Percentiles rank a stretch among this genome's conserved stretches.
phyloP scores from a whole-genome alignment of 2,888 invertebrate species.

The Hyalella azteca region DNA sequence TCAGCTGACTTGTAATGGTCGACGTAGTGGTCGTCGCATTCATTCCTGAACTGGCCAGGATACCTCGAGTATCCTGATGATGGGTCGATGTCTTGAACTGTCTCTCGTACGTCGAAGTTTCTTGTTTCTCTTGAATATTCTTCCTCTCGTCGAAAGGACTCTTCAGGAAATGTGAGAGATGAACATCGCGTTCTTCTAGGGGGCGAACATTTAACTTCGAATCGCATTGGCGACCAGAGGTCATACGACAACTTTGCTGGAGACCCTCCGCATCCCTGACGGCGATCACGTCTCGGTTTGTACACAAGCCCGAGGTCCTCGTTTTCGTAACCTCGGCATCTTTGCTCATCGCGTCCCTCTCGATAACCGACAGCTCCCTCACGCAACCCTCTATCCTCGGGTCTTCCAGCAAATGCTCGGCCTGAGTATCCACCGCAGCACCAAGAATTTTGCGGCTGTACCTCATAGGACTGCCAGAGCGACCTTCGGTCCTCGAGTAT shows the following conservation, averaged over 20 bases:
- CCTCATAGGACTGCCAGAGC: conserved; percentile 17
- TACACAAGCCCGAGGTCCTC: conserved; percentile 4
- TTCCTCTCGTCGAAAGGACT: conserved; percentile 1
- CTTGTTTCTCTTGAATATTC: conserved; percentile 1
- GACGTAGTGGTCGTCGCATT: not conserved
- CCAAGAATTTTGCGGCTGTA: conserved; percentile 30
- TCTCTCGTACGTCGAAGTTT: not conserved
- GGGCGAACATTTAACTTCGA: conserved; percentile 34
- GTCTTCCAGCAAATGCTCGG: not conserved
- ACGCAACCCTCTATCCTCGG: not conserved
- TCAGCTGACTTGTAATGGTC: conserved; percentile 1
- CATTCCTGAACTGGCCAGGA: conserved; percentile 14
- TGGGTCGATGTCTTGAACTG: not conserved
- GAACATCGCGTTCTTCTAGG: conserved; percentile 12
- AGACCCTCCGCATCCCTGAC: conserved; percentile 7
- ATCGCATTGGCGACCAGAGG: conserved; percentile 38
- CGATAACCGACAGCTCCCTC: not conserved
- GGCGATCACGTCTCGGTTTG: conserved; percentile 4
- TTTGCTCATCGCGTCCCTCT: conserved; percentile 2
- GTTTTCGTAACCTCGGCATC: conserved; percentile 28
- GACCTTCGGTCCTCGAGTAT: conserved; percentile 8
- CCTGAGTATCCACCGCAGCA: conserved; percentile 10
- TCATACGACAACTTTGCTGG: conserved; percentile 36
- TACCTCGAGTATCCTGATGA: not conserved
- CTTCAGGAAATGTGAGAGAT: not conserved